Evolutionary conservation across 1,140 invertebrate species (phyloP).

Genomic region (Hylyphantes graminicola): DNA sequence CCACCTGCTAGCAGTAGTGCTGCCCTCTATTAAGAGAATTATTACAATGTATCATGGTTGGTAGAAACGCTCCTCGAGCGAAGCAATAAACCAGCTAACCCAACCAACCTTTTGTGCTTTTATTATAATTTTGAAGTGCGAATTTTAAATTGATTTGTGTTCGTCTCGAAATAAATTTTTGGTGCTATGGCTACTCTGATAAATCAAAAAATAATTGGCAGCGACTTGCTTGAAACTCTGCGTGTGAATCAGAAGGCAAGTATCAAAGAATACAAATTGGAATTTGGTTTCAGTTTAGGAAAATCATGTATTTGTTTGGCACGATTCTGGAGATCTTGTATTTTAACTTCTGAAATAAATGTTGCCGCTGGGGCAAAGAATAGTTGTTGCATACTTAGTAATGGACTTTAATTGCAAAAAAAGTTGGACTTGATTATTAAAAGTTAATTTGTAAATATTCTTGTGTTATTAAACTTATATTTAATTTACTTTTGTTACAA

Average conservation of each 20-base stretch:
- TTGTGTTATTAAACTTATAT: neutral
- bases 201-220: constrained; percentile 13
- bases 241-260: constrained; percentile 25
- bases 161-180: no score
- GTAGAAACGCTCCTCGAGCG: no score
- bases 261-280: constrained; percentile 64
- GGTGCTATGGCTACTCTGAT: constrained; percentile 15
- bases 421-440: neutral
- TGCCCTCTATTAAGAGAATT: no score
- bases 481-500: no score
- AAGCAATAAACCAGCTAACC: no score
- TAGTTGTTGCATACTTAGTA: neutral
- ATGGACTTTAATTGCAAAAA: neutral
- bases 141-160: no score
- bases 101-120: no score
- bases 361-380: constrained; percentile 22
- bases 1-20: no score
- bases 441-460: neutral
- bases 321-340: constrained; percentile 62
- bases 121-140: no score
- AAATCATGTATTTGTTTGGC: constrained; percentile 67
- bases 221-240: no score
- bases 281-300: constrained; percentile 65
- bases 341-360: constrained; percentile 66
- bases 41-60: no score